Percentiles rank a stretch among this genome's conserved stretches.
Evolutionary conservation across 53 echinoderm and acorn worm species (phyloP).

Genomic region (Echinometra lucunter): DNA sequence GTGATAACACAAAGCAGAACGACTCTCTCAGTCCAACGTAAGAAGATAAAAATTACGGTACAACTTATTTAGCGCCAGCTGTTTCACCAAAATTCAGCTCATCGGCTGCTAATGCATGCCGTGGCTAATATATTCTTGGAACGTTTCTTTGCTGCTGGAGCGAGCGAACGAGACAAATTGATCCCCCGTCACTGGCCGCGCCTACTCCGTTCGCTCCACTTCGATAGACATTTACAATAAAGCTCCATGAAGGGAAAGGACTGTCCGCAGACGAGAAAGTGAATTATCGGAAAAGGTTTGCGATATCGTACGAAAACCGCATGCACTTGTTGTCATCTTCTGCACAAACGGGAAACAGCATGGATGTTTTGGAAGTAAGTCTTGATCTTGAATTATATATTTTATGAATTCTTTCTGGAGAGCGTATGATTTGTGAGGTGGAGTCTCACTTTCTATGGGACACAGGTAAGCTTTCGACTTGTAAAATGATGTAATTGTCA

Average conservation of each 20-base stretch:
- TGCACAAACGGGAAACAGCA: constrained; percentile 12
- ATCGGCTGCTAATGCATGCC: constrained; percentile 15
- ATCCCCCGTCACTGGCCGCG: constrained; percentile 23
- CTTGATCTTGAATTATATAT: constrained; percentile 25
- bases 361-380: constrained; percentile 64
- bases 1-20: too few species aligned
- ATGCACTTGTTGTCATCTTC: constrained; percentile 43
- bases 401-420: not conserved
- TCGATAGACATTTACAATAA: constrained; percentile 33
- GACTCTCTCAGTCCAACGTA: not conserved
- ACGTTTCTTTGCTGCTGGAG: not conserved
- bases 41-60: not conserved
- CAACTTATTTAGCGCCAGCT: constrained; percentile 44
- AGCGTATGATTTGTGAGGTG: not conserved
- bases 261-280: constrained; percentile 33
- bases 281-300: constrained; percentile 21
- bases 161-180: not conserved
- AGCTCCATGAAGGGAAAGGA: not conserved
- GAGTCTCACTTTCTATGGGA: not conserved
- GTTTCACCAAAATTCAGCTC: not conserved
- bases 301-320: not conserved
- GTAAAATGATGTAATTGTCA: not conserved
- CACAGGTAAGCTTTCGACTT: not conserved
- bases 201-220: constrained; percentile 1
- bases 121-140: too few species aligned